Base-by-base conservation (phyloP, 2,888 invertebrate species). In the Diplazon laetatorius region DNA sequence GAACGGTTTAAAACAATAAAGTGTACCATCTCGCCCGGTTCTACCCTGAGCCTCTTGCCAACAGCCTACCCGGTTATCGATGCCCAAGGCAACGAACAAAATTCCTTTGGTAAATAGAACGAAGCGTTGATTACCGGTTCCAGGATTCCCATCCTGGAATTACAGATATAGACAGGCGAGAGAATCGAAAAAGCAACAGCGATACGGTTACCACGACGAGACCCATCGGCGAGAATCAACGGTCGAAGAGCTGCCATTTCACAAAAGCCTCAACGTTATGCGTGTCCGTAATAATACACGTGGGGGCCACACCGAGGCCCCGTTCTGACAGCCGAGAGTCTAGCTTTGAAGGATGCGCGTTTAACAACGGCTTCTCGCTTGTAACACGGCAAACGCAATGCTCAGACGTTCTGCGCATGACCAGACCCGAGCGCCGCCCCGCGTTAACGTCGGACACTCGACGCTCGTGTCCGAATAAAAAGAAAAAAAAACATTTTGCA, bases 201-300 rank as follows among this genome's bases (percentile, higher is more conserved):
- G 25, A 18, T 57, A 2, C 37, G 12, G 16, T 35, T 35, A 20
- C 2, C 50, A 44, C 22, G 22, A 37, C 37, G 44, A 25, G 25
- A 37, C 37, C 16, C 50, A 22, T 12, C 16, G 25, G 42, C n/a
- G n/a, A 42, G 16, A 12, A 16, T 4, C 65, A 22, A n/a, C n/a
- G 46, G 25, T 59, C 42, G n/a, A 30, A 48, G 59, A 18, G 2
- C 20, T 25, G 22, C 12, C 18, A 57, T 25, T 55, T 52, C 5
- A 6, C 30, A 55, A 14, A n/a, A 12, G 50, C 22, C 12, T 14
- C 62, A 37, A 62, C 50, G 57, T 72, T 63, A 69, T 77, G 77
- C 69, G 77, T 72, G 73, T 46, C 62, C 48, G 68, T 77, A 77
- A 77, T 77, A 77, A 77, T 44, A 77, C 77, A 63, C 63, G 68